These are phyloP conservation scores for Micrasema minimum DNA, from an alignment of 1,140 invertebrate genomes.

Conservation along the genomic window DNA sequence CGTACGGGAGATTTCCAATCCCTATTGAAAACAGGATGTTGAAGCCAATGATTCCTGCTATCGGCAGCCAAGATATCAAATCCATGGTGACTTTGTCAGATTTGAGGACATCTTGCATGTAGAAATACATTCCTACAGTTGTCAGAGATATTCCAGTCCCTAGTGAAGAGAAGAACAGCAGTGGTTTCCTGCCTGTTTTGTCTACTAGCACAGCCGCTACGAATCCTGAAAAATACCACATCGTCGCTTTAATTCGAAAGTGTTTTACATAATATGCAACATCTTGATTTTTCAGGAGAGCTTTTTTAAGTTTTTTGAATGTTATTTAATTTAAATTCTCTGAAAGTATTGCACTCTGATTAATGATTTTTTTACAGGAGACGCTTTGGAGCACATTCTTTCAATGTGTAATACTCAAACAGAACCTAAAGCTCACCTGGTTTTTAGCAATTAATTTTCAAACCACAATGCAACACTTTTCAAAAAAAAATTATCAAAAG, in stretches of 20 bases:
- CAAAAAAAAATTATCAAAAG: too few species aligned
- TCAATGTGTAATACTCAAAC: too few species aligned
- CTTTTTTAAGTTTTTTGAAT: too few species aligned
- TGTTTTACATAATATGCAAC: not conserved
- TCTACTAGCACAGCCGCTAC: conserved; percentile 78
- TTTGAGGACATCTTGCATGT: conserved; percentile 60
- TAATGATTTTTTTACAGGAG: too few species aligned
- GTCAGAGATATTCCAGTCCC: conserved; percentile 68
- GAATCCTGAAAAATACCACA: conserved; percentile 69
- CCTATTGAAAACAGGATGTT: conserved; percentile 70
- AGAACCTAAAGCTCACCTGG: too few species aligned
- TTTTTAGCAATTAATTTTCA: too few species aligned
- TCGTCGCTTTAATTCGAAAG: not conserved
- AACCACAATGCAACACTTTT: too few species aligned
- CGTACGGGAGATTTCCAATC: conserved; percentile 70
- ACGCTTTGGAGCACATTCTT: too few species aligned
- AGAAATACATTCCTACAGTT: conserved; percentile 66
- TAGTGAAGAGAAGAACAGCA: conserved; percentile 72
- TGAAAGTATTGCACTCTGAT: not conserved
- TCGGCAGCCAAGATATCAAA: conserved; percentile 65
- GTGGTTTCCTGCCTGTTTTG: conserved; percentile 75
- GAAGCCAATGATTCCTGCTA: conserved; percentile 69
- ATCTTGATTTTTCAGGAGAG: not conserved
- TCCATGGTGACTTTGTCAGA: conserved; percentile 56
- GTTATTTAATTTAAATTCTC: too few species aligned